Base-by-base conservation (phyloP, 1,140 invertebrate genomes). In the Neodiprion virginianus region DNA sequence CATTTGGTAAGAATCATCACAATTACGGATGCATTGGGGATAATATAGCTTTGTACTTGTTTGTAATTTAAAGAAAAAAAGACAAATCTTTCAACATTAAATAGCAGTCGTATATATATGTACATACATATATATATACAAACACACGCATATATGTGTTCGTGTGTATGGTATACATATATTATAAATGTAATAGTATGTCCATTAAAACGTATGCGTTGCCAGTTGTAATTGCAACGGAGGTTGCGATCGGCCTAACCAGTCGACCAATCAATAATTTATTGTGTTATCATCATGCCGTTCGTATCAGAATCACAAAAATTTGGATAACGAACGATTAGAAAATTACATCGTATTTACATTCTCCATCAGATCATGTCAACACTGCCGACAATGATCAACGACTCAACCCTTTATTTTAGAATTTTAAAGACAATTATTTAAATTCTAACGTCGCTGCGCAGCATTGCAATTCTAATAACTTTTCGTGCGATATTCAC, bases 1-100 rank as follows among this genome's bases (percentile, higher is more conserved):
- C 80, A 82, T 84, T 84, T 84, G 80, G 81, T 85, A 82, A 78
- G 73, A 79, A 76, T 81, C 79, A 82, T 84, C 81, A 80, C 79
- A 80, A 85, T 61, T 61, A 61, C 75, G 72, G 74, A 80, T 77
- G 79, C 82, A 81, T 80, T 80, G 78, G 75, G 81, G 82, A 61
- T 17, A 61, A 17, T 82, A 80, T 84, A 81, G 78, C 72, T 80
- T 84, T 84, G 83, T 85, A 85, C 80, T 85, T 81, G 76, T 79
- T 78, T 72, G 71, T 79, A 81, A 81, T 70, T 77, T 78, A 79
- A 80, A 75, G 75, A 72, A 74, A 61, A 61, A 40, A 40, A 40
- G 7, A 61, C 28, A 40, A 40, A 40, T 40, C 28, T 40, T 40
- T 40, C 28, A 40, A 40, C 5, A 40, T 40, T 40, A 40, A 40